Evolutionary conservation across 2,888 invertebrate species (phyloP), one percentile per base, ranked within the genome.

Genomic region (Pegoplata infirma): DNA sequence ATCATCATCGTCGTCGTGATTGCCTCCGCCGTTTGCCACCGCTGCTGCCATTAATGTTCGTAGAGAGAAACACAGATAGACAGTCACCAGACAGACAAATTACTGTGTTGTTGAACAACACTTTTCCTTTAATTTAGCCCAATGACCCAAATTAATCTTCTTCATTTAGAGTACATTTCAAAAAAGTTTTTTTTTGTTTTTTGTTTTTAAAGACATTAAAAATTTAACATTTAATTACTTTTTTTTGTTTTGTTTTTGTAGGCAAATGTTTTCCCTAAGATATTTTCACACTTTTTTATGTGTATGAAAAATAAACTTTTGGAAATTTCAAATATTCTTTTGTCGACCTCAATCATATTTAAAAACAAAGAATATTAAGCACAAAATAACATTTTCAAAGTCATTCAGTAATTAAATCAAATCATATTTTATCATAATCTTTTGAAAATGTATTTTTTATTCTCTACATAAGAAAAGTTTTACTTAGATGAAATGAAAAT

Each of bases 81-180:
- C 75, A 71, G 56, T 28, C 56, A 53, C 40, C 49, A 79, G 79
- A 79, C 76, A 74, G 55, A 67, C 66, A 76, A 76, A 69, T 76
- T 66, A 61, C 56, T 77, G 32, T 71, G 55, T 72, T 67, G 67
- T 64, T 75, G 61, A 68, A 63, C 51, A 80, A 72, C 51, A 59
- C 75, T 71, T 72, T 67, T 79, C 66, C 67, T 79, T 79, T 63
- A 68, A 71, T 75, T 75, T 74, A 79, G 58, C 80, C 80, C 78
- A 81, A 63, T 81, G 81, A 81, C 81, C 81, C 76, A 81, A 79
- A 81, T 81, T 81, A 81, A 78, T 76, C 69, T 72, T 72, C 63
- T 72, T 63, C 55, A 16, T 56, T 46, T 19, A n/a, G 58, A 68
- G 21, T 32, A 12, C 17, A 23, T 19, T 36, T 58, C n/a, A n/a